These are phyloP conservation scores for Rhopalosiphum nymphaeae DNA, from an alignment of 2,888 invertebrate species.

Conservation along the genomic window DNA sequence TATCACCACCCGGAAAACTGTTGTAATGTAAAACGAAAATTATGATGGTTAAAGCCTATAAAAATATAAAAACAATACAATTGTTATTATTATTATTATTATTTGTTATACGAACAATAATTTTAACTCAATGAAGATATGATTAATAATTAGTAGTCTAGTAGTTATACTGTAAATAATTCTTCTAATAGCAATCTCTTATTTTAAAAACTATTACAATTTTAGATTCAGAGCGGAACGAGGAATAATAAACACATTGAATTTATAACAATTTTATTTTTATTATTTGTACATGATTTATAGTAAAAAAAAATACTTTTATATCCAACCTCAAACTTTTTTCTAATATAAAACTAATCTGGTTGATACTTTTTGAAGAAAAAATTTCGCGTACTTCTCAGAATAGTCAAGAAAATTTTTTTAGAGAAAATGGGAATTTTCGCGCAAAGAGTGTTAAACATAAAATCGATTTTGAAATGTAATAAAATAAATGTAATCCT, in stretches of 20 bases:
- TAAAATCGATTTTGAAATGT: neutral
- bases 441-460: too few species aligned
- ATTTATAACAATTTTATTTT: neutral
- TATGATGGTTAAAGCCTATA: conserved; percentile 68
- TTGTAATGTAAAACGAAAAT: conserved; percentile 68
- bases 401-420: too few species aligned
- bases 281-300: neutral
- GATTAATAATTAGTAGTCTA: neutral
- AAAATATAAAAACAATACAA: conserved; percentile 1
- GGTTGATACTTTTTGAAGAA: too few species aligned
- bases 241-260: neutral
- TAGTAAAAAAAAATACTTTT: too few species aligned
- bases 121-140: neutral
- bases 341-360: too few species aligned
- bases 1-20: conserved; percentile 67
- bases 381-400: too few species aligned
- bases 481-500: too few species aligned
- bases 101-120: neutral
- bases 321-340: too few species aligned
- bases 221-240: neutral
- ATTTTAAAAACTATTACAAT: neutral
- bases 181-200: neutral
- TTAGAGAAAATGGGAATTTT: too few species aligned
- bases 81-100: neutral
- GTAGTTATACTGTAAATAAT: neutral